phyloP scores from a whole-genome alignment of 2,888 invertebrate species.

The Panopea generosa region DNA sequence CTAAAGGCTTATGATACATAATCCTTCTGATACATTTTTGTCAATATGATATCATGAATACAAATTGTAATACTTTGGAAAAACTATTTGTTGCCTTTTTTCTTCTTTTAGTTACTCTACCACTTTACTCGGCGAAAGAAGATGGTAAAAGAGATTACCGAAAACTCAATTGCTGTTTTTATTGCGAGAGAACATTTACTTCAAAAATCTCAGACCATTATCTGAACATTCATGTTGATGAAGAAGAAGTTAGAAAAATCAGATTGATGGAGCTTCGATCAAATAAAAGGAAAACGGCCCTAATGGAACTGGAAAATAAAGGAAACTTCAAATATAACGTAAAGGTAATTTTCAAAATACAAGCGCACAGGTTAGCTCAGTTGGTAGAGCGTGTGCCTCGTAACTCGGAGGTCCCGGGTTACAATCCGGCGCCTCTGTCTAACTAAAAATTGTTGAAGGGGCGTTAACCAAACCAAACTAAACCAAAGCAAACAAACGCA shows the following conservation, averaged over 20 bases:
- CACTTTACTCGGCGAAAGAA: constrained; percentile 8
- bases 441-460: too few species aligned
- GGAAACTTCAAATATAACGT: constrained; percentile 19
- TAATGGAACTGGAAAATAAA: constrained; percentile 17
- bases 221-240: constrained; percentile 1
- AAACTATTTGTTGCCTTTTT: too few species aligned
- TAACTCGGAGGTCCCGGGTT: too few species aligned
- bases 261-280: neutral
- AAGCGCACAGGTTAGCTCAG: too few species aligned
- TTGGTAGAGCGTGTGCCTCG: too few species aligned
- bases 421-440: too few species aligned
- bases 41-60: too few species aligned
- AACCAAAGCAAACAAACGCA: too few species aligned
- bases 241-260: constrained; percentile 1
- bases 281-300: neutral
- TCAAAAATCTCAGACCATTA: constrained; percentile 15
- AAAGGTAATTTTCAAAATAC: constrained; percentile 15
- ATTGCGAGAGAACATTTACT: constrained; percentile 11
- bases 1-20: too few species aligned
- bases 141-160: constrained; percentile 8
- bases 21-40: too few species aligned
- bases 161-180: constrained; percentile 13
- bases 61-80: too few species aligned
- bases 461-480: too few species aligned
- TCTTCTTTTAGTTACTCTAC: constrained; percentile 13